phyloP scores from a whole-genome alignment of 2,888 invertebrate genomes.

The Sceliomorpha sp. region DNA sequence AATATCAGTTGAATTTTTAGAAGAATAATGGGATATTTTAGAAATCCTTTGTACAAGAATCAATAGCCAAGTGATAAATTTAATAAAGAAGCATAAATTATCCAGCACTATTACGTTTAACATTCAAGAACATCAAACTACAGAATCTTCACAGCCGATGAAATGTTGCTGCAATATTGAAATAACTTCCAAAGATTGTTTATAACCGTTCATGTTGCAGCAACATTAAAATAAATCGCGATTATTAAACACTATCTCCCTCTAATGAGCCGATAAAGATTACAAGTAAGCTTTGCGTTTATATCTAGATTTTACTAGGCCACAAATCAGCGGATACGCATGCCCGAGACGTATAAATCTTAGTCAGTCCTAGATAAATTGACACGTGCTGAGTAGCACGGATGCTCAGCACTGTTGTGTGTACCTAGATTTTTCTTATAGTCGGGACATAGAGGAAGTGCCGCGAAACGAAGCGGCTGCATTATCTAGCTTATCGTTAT shows the following conservation, averaged over 20 bases:
- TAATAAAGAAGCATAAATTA: too few species aligned
- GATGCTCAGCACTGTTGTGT: slow-evolving; percentile 24
- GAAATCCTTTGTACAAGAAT: too few species aligned
- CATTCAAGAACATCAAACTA: too few species aligned
- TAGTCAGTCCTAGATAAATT: slow-evolving; percentile 41
- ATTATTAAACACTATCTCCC: neutral
- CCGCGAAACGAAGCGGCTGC: slow-evolving; percentile 15
- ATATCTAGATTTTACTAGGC: neutral
- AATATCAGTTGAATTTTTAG: too few species aligned
- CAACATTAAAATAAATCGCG: slow-evolving; percentile 20
- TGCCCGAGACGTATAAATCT: slow-evolving; percentile 18
- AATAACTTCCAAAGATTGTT: slow-evolving; percentile 49
- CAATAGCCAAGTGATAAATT: too few species aligned
- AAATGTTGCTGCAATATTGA: slow-evolving; percentile 48
- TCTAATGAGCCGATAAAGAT: too few species aligned
- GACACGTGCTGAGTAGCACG: slow-evolving; percentile 6
- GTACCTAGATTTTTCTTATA: slow-evolving; percentile 22
- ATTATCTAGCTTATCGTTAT: slow-evolving; percentile 49
- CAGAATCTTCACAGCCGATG: slow-evolving; percentile 2
- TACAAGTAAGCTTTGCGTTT: too few species aligned
- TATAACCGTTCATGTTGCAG: slow-evolving; percentile 47
- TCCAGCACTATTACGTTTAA: too few species aligned
- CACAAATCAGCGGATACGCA: slow-evolving; percentile 31
- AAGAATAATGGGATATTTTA: too few species aligned
- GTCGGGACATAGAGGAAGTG: slow-evolving; percentile 4